These are phyloP conservation scores for Sinosuthora webbiana DNA, from an alignment of 2,113 vertebrate genomes.

Conservation along the genomic window DNA sequence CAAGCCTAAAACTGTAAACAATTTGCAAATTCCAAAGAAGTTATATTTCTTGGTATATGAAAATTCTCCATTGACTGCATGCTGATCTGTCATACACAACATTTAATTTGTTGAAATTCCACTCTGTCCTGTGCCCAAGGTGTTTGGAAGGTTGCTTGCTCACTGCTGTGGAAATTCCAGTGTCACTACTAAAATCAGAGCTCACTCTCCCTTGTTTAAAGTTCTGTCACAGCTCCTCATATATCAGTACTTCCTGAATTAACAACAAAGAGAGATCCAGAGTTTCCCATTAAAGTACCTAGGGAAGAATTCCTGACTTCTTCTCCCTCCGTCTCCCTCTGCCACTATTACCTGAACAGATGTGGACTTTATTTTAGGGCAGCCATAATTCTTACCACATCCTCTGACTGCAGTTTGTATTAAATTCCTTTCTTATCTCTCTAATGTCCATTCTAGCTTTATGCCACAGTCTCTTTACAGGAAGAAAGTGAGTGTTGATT, in stretches of 20 bases:
- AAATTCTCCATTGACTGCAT: not conserved
- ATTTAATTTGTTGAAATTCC: not conserved
- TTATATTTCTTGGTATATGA: not conserved
- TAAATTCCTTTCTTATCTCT: constrained; percentile 34
- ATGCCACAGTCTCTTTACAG: not conserved
- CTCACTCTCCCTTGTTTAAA: not conserved
- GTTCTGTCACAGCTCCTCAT: not conserved
- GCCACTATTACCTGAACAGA: constrained; percentile 21
- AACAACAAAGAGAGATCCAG: not conserved
- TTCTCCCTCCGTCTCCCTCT: not conserved
- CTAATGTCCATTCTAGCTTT: not conserved
- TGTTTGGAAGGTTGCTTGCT: not conserved
- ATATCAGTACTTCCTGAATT: not conserved
- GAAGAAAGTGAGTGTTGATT: not conserved
- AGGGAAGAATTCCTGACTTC: not conserved
- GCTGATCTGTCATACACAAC: not conserved
- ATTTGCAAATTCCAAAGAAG: not conserved
- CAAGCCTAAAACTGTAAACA: not conserved
- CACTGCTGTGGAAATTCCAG: not conserved
- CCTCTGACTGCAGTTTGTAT: not conserved
- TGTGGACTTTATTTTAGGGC: not conserved
- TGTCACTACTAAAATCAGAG: not conserved
- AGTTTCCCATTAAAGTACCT: not conserved
- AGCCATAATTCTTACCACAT: not conserved
- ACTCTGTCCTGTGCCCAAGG: not conserved